A percentile compares a stretch with the other conserved stretches of the same genome.
Conservation (phyloP, 92 coral and sea anemone genomes). For the Siderastrea radians region DNA sequence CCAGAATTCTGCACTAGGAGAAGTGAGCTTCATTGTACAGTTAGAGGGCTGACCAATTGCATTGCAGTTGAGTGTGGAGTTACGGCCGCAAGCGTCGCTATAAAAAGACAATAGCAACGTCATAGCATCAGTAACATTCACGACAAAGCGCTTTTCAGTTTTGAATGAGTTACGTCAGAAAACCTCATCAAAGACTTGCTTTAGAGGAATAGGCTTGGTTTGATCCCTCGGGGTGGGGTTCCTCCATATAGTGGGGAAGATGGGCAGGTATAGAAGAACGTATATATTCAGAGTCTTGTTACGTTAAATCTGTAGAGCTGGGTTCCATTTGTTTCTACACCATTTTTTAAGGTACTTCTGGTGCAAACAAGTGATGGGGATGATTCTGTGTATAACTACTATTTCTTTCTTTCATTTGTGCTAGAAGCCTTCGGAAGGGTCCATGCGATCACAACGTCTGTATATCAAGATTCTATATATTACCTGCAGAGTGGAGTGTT, state of each 20-base stretch:
- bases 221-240: too few relatives aligned
- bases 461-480: too few relatives aligned
- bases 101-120: neutral
- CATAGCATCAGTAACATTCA: neutral
- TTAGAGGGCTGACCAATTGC: constrained; percentile 56
- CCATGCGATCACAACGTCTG: constrained; percentile 60
- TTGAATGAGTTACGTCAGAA: too few relatives aligned
- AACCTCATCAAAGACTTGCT: too few relatives aligned
- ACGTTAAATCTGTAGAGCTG: constrained; percentile 46
- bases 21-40: constrained; percentile 52
- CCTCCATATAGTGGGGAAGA: too few relatives aligned
- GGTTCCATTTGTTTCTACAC: constrained; percentile 42
- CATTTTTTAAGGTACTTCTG: constrained; percentile 44
- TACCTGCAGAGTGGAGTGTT: too few relatives aligned
- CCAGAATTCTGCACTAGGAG: constrained; percentile 84
- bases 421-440: constrained; percentile 1
- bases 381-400: neutral
- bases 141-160: too few relatives aligned
- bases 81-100: constrained; percentile 19
- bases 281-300: too few relatives aligned
- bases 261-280: too few relatives aligned
- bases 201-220: too few relatives aligned
- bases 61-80: constrained; percentile 34
- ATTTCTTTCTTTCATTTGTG: too few relatives aligned
- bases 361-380: constrained; percentile 42